A percentile compares a stretch with the other conserved stretches of the same genome.
phyloP scores from a whole-genome alignment of 2,797 vertebrate genomes.

The Falco berigora region DNA sequence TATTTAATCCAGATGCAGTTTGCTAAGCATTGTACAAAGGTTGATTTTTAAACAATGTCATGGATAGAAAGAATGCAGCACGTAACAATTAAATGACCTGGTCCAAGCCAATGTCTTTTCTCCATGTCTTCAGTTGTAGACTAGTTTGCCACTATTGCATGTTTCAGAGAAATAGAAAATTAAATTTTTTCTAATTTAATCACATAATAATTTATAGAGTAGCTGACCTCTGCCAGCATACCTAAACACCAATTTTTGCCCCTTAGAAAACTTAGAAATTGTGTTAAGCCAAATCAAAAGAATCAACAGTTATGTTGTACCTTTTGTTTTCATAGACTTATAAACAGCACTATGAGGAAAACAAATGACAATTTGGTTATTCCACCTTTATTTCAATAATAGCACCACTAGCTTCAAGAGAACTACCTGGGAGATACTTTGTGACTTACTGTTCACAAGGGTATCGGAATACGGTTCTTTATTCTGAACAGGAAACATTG shows the following conservation, averaged over 20 bases:
- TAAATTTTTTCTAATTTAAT: not conserved
- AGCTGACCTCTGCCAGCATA: not conserved
- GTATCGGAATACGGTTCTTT: not conserved
- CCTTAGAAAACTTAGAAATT: not conserved
- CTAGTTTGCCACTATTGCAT: not conserved
- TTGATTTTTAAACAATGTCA: slow-evolving; percentile 18
- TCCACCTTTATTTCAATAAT: not conserved
- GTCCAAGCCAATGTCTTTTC: not conserved
- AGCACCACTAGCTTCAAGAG: not conserved
- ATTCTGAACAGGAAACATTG: not conserved
- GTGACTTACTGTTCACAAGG: not conserved
- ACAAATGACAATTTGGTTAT: not conserved
- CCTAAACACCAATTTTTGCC: not conserved
- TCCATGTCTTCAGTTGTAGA: not conserved
- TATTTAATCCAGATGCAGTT: slow-evolving; percentile 25
- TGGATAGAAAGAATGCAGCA: not conserved
- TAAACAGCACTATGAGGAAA: not conserved
- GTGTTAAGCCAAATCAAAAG: not conserved
- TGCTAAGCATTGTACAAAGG: not conserved
- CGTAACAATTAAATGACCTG: not conserved
- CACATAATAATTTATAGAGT: not conserved
- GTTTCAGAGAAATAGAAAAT: not conserved
- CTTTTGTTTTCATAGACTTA: not conserved
- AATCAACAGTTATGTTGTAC: not conserved
- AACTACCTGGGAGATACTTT: not conserved